Evolutionary conservation across 2,888 invertebrate species (phyloP).

Genomic region (Crepidodera aurea): DNA sequence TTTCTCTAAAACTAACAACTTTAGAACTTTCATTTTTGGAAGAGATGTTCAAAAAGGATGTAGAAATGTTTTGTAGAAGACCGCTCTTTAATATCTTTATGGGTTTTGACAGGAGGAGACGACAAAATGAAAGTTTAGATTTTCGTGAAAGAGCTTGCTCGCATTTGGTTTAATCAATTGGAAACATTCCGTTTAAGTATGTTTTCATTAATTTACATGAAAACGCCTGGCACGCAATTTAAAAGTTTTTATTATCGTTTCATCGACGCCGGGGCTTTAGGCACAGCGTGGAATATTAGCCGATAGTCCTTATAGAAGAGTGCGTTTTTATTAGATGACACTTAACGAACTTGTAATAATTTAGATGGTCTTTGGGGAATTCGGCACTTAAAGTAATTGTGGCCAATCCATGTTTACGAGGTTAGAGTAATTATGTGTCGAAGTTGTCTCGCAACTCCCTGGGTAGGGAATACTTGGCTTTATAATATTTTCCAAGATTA

Average conservation of each 20-base stretch:
- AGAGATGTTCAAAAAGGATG: too few species aligned
- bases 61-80: too few species aligned
- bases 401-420: conserved; percentile 34
- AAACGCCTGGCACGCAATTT: conserved; percentile 11
- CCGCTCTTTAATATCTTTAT: too few species aligned
- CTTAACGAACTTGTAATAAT: conserved; percentile 32
- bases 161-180: not conserved
- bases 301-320: conserved; percentile 12
- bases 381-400: conserved; percentile 34
- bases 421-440: conserved; percentile 27
- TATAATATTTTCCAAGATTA: conserved; percentile 1
- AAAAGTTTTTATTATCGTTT: conserved; percentile 1
- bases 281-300: not conserved
- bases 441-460: conserved; percentile 20
- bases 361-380: conserved; percentile 29
- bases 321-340: conserved; percentile 27
- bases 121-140: too few species aligned
- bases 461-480: not conserved
- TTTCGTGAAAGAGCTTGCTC: not conserved
- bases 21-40: too few species aligned
- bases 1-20: too few species aligned
- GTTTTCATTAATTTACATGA: conserved; percentile 10
- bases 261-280: not conserved
- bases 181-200: not conserved
- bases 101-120: too few species aligned